A percentile compares a stretch with the other conserved stretches of the same genome.
These are phyloP conservation scores for Sebastiscus albofasciatus DNA, from an alignment of 2,797 vertebrate genomes.

Conservation along the genomic window DNA sequence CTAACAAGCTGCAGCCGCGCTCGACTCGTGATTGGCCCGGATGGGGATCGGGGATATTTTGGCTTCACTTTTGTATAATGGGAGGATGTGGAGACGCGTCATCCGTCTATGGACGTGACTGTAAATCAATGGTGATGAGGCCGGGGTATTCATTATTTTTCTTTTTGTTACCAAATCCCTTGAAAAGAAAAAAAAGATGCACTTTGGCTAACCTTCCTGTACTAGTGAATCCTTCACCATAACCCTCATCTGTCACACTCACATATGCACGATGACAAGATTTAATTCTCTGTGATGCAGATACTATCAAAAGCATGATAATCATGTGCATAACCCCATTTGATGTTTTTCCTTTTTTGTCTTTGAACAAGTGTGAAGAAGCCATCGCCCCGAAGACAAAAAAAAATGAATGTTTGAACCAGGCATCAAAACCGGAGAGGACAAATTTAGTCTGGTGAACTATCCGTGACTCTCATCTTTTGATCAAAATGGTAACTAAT, in stretches of 20 bases:
- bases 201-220: not conserved
- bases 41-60: too few species aligned
- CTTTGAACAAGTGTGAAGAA: constrained; percentile 55
- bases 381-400: constrained; percentile 35
- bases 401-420: constrained; percentile 51
- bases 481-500: constrained; percentile 54
- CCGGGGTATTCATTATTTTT: not conserved
- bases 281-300: constrained; percentile 48
- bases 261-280: constrained; percentile 23
- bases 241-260: constrained; percentile 26
- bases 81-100: too few species aligned
- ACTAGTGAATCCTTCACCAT: not conserved
- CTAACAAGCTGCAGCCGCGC: too few species aligned
- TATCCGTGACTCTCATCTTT: constrained; percentile 52
- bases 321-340: constrained; percentile 45
- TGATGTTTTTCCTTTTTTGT: constrained; percentile 7
- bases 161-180: not conserved
- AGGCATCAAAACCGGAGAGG: constrained; percentile 43
- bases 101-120: too few species aligned
- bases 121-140: not conserved
- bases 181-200: not conserved
- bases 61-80: too few species aligned
- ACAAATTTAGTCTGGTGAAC: constrained; percentile 62
- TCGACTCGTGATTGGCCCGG: too few species aligned
- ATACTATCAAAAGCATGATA: constrained; percentile 49